Evolutionary conservation across 2,113 vertebrate genomes (phyloP).

Genomic region (Heterotis niloticus): DNA sequence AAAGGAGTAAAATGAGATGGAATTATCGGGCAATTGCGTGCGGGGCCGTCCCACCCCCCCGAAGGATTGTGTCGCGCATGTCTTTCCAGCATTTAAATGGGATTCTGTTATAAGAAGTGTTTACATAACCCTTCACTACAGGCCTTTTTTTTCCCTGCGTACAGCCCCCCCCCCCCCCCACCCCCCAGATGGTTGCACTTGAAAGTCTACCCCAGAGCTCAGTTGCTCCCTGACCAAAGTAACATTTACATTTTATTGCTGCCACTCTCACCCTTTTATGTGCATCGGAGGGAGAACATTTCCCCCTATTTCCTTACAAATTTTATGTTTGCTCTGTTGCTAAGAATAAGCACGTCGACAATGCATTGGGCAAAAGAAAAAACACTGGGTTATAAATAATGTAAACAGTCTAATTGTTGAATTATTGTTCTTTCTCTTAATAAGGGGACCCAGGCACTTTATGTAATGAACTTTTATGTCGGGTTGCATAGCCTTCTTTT

Average conservation of each 20-base stretch:
- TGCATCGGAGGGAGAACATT: not conserved
- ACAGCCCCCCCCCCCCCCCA: not conserved
- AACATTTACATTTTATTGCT: constrained; percentile 23
- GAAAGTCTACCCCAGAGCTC: constrained; percentile 22
- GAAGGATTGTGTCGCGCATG: constrained; percentile 12
- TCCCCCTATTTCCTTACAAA: not conserved
- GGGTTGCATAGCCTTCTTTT: not conserved
- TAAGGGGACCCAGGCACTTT: not conserved
- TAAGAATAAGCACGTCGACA: not conserved
- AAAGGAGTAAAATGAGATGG: constrained; percentile 33
- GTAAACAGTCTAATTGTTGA: not conserved
- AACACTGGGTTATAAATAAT: not conserved
- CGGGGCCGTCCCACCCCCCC: not conserved
- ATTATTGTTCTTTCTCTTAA: not conserved
- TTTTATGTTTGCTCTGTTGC: not conserved
- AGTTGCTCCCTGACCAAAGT: constrained; percentile 13
- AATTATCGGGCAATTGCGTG: constrained; percentile 29
- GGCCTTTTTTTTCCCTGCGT: not conserved
- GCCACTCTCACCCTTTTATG: constrained; percentile 10
- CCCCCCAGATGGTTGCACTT: constrained; percentile 9
- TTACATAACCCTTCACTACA: constrained; percentile 28
- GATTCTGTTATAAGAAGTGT: constrained; percentile 24
- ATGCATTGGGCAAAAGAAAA: not conserved
- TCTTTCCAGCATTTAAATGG: constrained; percentile 17
- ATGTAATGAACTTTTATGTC: constrained; percentile 1